Evolutionary conservation across 2,888 invertebrate species (phyloP), one percentile per base, ranked within the genome.

Genomic region (Molorchus minor): DNA sequence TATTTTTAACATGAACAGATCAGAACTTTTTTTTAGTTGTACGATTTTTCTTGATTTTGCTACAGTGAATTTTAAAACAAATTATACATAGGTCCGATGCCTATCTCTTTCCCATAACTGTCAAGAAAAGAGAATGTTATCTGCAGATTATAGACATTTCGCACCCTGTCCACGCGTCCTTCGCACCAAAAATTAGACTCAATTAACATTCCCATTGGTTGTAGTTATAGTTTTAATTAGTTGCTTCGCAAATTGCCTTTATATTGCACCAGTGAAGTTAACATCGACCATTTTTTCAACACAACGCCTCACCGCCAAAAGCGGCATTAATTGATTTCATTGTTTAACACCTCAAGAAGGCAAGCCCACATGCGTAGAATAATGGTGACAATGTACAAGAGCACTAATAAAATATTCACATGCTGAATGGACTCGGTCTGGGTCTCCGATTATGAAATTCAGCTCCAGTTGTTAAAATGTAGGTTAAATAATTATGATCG

Each of bases 381-480:
- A 25, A 25, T 25, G 8, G 25, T 25, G 4, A 25, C 25, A 25
- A 25, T 4, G 25, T 25, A 25, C 25, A 8, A 25, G 8, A 25
- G 25, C 25, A n/a, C 25, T 25, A 5, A 25, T 25, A 5, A 25
- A 25, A 25, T 25, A 25, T 25, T 5, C 25, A 25, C 25, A 36
- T 15, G n/a, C 10, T 43, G 20, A 43, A 1, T 43, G 21, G 12
- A 20, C 5, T 13, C 21, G 10, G 21, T n/a, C 21, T 20, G 43
- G 2, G 41, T 19, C 17, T 3, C 21, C 13, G 19, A 20, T 43
- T 43, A 43, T 20, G 43, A 43, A 43, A 43, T 43, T 20, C 10
- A 43, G 19, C 41, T 3, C 43, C 20, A 43, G 21, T 43, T 43
- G 7, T 3, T 12, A 2, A 10, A 17, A 43, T 43, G 43, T 43